Conservation (phyloP, 2,113 vertebrate species). For the Athene noctua region DNA sequence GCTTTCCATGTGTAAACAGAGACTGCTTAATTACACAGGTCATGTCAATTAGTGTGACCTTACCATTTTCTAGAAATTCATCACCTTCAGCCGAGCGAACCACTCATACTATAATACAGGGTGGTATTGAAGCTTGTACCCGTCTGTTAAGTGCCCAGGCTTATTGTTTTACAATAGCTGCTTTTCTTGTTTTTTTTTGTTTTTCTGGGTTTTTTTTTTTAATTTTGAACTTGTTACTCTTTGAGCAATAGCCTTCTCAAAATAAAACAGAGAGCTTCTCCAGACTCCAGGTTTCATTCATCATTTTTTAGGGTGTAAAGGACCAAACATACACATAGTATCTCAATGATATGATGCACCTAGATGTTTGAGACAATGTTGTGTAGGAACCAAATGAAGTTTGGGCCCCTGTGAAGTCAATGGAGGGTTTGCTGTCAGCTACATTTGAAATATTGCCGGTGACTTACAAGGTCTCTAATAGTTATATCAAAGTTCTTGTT, state of each 20-base stretch:
- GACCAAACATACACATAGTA: background rate
- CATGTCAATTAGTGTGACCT: conserved; percentile 83
- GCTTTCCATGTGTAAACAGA: conserved; percentile 80
- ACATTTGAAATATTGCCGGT: background rate
- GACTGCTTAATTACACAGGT: conserved; percentile 84
- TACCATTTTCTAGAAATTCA: conserved; percentile 82
- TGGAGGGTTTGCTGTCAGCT: background rate
- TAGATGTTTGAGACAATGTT: background rate
- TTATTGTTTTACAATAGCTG: conserved; percentile 50
- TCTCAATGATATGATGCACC: background rate
- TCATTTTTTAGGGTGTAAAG: background rate
- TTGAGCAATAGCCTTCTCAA: conserved; percentile 34
- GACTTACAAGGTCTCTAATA: conserved; percentile 7
- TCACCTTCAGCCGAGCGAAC: conserved; percentile 68
- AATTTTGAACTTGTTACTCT: conserved; percentile 28
- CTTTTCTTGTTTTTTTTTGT: background rate
- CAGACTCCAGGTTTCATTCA: conserved; percentile 5
- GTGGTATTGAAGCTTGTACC: conserved; percentile 54
- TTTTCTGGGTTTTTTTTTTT: background rate
- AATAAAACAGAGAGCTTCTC: background rate
- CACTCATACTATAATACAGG: conserved; percentile 61
- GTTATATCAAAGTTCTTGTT: conserved; percentile 8
- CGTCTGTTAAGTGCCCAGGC: conserved; percentile 27
- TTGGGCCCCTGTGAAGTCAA: background rate
- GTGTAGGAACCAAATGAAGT: background rate